Conservation (phyloP, 1,140 invertebrate species). For the Lanistes nyassanus region DNA sequence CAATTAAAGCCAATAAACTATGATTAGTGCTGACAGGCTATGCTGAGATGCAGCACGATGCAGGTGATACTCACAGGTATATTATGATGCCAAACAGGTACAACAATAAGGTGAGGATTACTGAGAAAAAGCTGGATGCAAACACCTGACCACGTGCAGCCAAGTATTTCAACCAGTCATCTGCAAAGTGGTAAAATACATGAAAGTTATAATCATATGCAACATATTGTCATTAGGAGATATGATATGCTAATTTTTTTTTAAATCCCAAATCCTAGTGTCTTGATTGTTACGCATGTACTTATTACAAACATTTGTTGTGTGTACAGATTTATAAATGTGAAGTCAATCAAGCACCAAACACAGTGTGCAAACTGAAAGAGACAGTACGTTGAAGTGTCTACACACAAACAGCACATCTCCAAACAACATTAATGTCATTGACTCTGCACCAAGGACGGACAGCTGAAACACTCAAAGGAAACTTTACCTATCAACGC, state of each 20-base stretch:
- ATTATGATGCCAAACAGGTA: conserved; percentile 52
- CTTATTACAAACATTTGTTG: not conserved
- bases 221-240: too few relatives aligned
- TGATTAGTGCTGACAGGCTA: too few relatives aligned
- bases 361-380: not conserved
- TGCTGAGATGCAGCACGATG: too few relatives aligned
- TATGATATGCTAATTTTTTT: too few relatives aligned
- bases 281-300: conserved; percentile 1
- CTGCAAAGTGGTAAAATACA: too few relatives aligned
- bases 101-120: conserved; percentile 45
- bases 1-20: too few relatives aligned
- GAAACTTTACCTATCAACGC: conserved; percentile 47
- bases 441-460: too few relatives aligned
- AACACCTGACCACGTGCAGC: conserved; percentile 43
- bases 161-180: conserved; percentile 52
- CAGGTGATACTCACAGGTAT: conserved; percentile 60
- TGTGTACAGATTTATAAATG: not conserved
- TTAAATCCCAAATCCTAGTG: too few relatives aligned
- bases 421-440: too few relatives aligned
- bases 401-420: too few relatives aligned
- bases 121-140: conserved; percentile 42
- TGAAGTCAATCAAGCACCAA: not conserved
- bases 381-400: not conserved
- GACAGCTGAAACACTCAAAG: too few relatives aligned
- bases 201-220: too few relatives aligned